Evolutionary conservation across 2,888 invertebrate genomes (phyloP).

Genomic region (Hoplodrina ambigua): DNA sequence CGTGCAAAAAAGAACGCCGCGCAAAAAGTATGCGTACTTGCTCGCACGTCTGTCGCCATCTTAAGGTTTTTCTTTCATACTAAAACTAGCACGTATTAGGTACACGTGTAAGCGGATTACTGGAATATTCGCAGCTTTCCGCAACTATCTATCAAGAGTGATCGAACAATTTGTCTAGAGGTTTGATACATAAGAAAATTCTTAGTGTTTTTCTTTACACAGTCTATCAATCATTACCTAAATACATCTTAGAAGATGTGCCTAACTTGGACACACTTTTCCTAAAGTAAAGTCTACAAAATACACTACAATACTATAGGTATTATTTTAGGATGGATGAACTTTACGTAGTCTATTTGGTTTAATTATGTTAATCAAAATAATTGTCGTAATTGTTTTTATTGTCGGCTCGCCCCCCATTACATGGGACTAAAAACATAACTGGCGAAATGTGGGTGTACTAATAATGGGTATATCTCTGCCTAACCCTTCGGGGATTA

Average conservation of each 20-base stretch:
- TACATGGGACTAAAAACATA: no score
- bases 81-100: constrained; percentile 1
- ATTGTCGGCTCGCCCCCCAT: no score
- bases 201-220: constrained; percentile 17
- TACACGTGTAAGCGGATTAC: constrained; percentile 27
- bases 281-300: not conserved
- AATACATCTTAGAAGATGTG: not conserved
- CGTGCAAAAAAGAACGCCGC: not conserved
- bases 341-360: no score
- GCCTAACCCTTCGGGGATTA: no score
- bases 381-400: no score
- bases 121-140: constrained; percentile 25
- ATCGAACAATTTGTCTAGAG: constrained; percentile 53
- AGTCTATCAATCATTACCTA: constrained; percentile 46
- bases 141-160: constrained; percentile 51
- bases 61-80: constrained; percentile 3
- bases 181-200: constrained; percentile 24
- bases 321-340: no score
- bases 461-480: no score
- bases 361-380: no score
- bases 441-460: no score
- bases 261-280: not conserved
- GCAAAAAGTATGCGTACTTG: not conserved
- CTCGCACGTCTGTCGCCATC: not conserved
- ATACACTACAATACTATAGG: no score